Evolutionary conservation across 2,797 vertebrate species (phyloP), one percentile per base, ranked within the genome.

Genomic region (Scolopax rusticola): DNA sequence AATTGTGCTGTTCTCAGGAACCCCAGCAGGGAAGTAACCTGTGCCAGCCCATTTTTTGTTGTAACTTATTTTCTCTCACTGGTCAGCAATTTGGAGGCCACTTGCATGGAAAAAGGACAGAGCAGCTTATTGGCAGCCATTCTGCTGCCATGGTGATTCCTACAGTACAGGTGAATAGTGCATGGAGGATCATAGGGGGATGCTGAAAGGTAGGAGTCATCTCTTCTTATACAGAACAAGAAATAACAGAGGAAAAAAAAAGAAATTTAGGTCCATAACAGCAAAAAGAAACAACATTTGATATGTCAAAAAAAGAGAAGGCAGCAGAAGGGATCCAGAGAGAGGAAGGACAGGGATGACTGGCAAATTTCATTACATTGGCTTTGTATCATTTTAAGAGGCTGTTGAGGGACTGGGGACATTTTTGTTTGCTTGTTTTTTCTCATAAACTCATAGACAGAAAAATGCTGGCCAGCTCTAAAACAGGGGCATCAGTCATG

Each of bases 61-160:
- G 64, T 74, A 95, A 84, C 70, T 84, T 95, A 77, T 93, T 96
- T 96, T 91, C 80, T 68, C 88, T 87, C 80, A 51, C 93, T 87
- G 88, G 83, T 91, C 91, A 90, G 77, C 90, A 95, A 94, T 94
- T 95, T 95, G 82, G 80, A 96, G 77, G 56, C 71, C 56, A 89
- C 83, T 94, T 87, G 74, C 43, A 63, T 32, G 56, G 83, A 90
- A 85, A 95, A 82, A 84, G 43, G 43, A 91, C 20, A 73, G 27
- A 87, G 51, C 20, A 71, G 77, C 45, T 76, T 86, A 73, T 65
- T 91, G 82, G 85, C 89, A 95, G 53, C 20, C 6, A 3, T 74
- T 95, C 57, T 82, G 77, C 90, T 94, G 56, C 74, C 77, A 91
- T 89, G 79, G 84, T 95, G 91, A 94, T 75, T 94, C 53, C 45